phyloP scores from a whole-genome alignment of 2,888 invertebrate genomes.

The Yponomeuta evonymella region DNA sequence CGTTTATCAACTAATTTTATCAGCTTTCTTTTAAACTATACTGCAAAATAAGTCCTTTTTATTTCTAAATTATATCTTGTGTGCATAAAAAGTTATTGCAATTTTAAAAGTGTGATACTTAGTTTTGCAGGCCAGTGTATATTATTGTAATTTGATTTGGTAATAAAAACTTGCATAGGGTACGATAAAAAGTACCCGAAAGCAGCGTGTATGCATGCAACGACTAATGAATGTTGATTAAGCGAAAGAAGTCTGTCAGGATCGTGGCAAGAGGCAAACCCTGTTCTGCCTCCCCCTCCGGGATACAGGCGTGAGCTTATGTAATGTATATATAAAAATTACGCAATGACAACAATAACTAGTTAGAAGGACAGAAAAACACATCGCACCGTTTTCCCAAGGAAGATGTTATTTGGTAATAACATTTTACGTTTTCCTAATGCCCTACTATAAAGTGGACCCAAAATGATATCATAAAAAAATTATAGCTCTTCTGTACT shows the following conservation, averaged over 20 bases:
- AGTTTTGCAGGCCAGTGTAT: too few relatives aligned
- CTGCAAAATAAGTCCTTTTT: too few relatives aligned
- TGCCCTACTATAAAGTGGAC: constrained; percentile 9
- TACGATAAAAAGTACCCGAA: too few relatives aligned
- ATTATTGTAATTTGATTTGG: too few relatives aligned
- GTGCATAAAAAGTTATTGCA: too few relatives aligned
- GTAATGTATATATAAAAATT: not conserved
- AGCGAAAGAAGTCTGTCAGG: not conserved
- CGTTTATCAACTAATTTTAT: too few relatives aligned
- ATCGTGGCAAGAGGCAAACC: not conserved
- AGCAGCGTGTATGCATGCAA: not conserved
- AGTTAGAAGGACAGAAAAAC: not conserved
- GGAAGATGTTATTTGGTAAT: not conserved
- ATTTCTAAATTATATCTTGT: too few relatives aligned
- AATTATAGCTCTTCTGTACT: not conserved
- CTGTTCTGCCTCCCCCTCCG: not conserved
- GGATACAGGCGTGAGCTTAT: too few relatives aligned
- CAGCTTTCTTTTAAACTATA: too few relatives aligned
- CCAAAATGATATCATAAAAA: constrained; percentile 5
- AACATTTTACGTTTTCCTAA: constrained; percentile 9
- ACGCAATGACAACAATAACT: not conserved
- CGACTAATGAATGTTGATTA: too few relatives aligned
- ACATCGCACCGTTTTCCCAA: not conserved
- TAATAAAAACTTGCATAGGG: too few relatives aligned
- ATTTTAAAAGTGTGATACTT: too few relatives aligned